phyloP scores from a whole-genome alignment of 2,888 invertebrate species.

The Petrolisthes cinctipes region DNA sequence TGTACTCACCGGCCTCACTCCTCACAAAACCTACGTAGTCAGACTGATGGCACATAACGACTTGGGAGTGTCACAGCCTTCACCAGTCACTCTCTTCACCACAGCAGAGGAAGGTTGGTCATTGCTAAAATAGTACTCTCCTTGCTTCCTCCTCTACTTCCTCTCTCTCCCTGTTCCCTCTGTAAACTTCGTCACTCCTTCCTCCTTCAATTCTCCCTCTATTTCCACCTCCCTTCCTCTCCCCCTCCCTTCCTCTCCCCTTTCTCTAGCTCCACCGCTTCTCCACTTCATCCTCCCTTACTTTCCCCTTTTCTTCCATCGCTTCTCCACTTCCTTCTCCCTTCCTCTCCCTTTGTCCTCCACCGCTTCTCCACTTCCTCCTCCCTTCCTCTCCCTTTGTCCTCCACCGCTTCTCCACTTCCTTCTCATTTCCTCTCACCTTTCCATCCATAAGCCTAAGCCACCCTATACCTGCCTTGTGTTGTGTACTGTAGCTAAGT shows the following conservation, averaged over 20 bases:
- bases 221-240: background rate
- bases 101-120: conserved; percentile 44
- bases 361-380: background rate
- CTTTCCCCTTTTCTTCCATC: background rate
- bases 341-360: background rate
- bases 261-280: background rate
- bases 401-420: background rate
- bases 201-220: background rate
- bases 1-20: conserved; percentile 34
- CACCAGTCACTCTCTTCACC: conserved; percentile 28
- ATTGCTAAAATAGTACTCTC: too few species aligned
- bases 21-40: conserved; percentile 32
- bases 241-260: background rate
- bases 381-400: background rate
- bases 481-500: background rate
- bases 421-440: background rate
- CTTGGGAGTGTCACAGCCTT: conserved; percentile 45
- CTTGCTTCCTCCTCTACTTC: too few species aligned
- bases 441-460: background rate
- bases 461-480: too few species aligned
- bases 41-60: conserved; percentile 54
- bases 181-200: background rate
- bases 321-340: background rate
- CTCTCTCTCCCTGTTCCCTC: background rate
- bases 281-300: background rate